Evolutionary conservation across 2,797 vertebrate genomes (phyloP), one percentile per base, ranked within the genome.

Genomic region (Prionace glauca): DNA sequence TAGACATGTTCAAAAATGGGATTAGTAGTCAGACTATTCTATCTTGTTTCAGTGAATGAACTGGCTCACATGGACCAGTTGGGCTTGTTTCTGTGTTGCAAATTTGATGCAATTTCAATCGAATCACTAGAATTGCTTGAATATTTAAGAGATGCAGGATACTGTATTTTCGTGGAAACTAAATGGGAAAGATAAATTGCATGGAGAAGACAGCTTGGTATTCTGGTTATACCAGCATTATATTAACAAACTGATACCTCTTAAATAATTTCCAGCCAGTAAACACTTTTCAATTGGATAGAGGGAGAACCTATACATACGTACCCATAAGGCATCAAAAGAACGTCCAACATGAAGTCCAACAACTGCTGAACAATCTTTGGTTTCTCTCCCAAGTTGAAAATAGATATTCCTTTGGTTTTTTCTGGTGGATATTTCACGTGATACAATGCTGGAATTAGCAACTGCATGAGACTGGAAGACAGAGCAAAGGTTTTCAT

Each of bases 251-350:
- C 50, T 24, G 2, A 1, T 7, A 87, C 36, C 45, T 2, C 9
- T 87, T 50, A 56, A 87, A 87, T 87, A 24, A 87, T 87, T 56
- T 87, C 56, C 50, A 90, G 16, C 1, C 2, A 2, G 60, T 32
- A 62, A 90, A 65, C 88, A 62, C 24, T 32, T 20, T 65, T 91
- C 32, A 84, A 24, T 45, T 24, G 81, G 81, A 12, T 41, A 7
- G 20, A 16, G 4, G n/a, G 18, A 84, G 20, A 84, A 45, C 32
- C n/a, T 41, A 62, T 32, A 74, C 20, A 32, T 94, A 97, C 98
- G 97, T 97, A 99, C 99, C 99, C 99, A 60, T 99, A 99, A 97
- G 99, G 99, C 99, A 99, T 99, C 96, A 99, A 97, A 96, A 99
- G 98, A 96, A 99, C 99, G 96, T 99, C 99, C 93, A 99, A 97